Base-by-base conservation (phyloP, 2,888 invertebrate species). In the Empis stercorea region DNA sequence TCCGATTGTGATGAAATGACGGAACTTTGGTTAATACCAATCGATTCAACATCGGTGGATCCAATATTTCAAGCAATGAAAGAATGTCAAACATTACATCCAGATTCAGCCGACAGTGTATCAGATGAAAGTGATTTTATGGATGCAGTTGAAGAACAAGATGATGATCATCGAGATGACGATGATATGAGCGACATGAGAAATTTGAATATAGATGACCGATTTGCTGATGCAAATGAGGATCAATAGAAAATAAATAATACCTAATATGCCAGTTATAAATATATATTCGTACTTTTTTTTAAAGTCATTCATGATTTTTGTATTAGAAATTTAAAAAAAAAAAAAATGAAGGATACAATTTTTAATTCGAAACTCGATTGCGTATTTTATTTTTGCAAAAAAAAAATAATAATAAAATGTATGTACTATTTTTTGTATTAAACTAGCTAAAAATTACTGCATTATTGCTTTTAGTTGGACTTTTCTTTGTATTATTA, bases 81-180 rank as follows among this genome's bases (percentile, higher is more conserved):
- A 52, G 75, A 80, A 39, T 87, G 88, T 59, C 87, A 88, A 67
- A 76, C 79, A 14, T 70, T 88, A 50, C 84, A 89, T 72, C 88
- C 87, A 4, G 87, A 87, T 65, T 81, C 83, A 11, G 73, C 75
- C 39, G 82, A 84, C 44, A 66, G 66, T 44, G 58, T 65, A 52
- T 68, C 68, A 0, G 68, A 62, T 10, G 65, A 66, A 27, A 66
- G 67, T 44, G 66, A 65, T 42, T 60, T 61, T 14, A 65, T 66
- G 65, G 65, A 64, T 41, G 52, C 52, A n/a, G 64, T 64, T 43
- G 55, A 51, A 7, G 53, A 49, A 11, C 61, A 60, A 36, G 57
- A 55, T 16, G 55, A 49, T 0, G 54, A 51, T 10, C 58, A 56
- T 23, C 37, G 36, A 13, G 49, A 44, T 3, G 44, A 39, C 15